Evolutionary conservation across 2,113 vertebrate species (phyloP), one percentile per base, ranked within the genome.

Genomic region (Benitochromis conjunctus): DNA sequence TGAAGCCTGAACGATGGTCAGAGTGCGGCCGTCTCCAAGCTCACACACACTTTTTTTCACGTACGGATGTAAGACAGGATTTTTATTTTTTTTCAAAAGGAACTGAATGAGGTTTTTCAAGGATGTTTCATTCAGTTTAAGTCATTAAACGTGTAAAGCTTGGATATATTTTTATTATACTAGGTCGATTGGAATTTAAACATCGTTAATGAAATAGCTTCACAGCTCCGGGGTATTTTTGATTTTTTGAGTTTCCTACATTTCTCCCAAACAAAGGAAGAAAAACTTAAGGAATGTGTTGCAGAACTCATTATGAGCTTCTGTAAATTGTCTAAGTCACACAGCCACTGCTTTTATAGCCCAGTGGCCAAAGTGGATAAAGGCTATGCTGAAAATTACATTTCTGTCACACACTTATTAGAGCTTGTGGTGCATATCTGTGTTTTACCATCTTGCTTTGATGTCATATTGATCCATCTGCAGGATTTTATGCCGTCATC

Each of bases 241-340:
- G 26, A 26, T 26, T 26, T 26, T 26, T 31, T 92, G 87, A 71
- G 55, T 90, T 93, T 77, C 83, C 86, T 92, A 9, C 88, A 90
- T 36, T 69, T 43, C 82, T 90, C 85, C 71, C 79, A 90, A 93
- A 51, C 24, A 76, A 76, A 76, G 43, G 43, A 29, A 48, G 41
- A 74, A 92, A 93, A 80, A 89, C 78, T 66, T 91, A 62, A 84
- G 80, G 83, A 92, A 87, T 92, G 84, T 85, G 84, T 83, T 93
- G 31, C 62, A 53, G 84, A 91, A 84, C 41, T 82, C 21, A 56
- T 87, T 55, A 88, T 77, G 29, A 85, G 86, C 83, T 89, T 83
- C 64, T 86, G 79, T 79, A 92, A 90, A 92, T 71, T 81, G 88
- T 86, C 16, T 26, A 16, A 60, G 77, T 53, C n/a, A n/a, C 83